phyloP scores from a whole-genome alignment of 2,113 vertebrate species.

The Addax nasomaculatus region DNA sequence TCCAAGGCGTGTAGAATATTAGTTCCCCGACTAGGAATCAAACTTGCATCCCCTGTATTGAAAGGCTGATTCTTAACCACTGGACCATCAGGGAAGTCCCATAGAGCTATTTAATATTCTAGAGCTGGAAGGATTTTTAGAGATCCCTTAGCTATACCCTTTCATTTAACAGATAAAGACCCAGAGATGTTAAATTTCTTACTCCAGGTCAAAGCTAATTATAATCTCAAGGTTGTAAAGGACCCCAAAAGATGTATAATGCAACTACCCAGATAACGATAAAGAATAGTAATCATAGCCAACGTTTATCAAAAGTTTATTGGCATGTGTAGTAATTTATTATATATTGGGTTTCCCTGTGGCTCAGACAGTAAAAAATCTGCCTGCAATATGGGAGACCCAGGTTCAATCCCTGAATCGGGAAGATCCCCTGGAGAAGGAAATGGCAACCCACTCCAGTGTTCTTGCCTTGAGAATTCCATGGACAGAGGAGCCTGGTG shows the following conservation, averaged over 20 bases:
- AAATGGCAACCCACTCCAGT: background rate
- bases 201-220: background rate
- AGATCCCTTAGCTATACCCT: background rate
- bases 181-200: conserved; percentile 15
- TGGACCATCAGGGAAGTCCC: background rate
- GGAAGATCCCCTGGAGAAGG: background rate
- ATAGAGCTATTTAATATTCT: background rate
- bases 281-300: background rate
- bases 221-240: background rate
- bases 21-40: background rate
- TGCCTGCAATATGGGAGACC: background rate
- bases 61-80: background rate
- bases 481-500: background rate
- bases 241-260: background rate
- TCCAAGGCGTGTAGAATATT: background rate
- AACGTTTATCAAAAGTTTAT: background rate
- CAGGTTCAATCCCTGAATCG: background rate
- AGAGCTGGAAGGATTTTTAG: background rate
- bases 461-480: background rate
- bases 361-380: background rate
- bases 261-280: background rate
- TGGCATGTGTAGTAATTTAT: background rate
- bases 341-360: background rate
- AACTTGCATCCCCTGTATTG: background rate
- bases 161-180: conserved; percentile 12